A percentile compares a stretch with the other conserved stretches of the same genome.
Conservation (phyloP, 2,888 invertebrate species). For the Melieria picta region DNA sequence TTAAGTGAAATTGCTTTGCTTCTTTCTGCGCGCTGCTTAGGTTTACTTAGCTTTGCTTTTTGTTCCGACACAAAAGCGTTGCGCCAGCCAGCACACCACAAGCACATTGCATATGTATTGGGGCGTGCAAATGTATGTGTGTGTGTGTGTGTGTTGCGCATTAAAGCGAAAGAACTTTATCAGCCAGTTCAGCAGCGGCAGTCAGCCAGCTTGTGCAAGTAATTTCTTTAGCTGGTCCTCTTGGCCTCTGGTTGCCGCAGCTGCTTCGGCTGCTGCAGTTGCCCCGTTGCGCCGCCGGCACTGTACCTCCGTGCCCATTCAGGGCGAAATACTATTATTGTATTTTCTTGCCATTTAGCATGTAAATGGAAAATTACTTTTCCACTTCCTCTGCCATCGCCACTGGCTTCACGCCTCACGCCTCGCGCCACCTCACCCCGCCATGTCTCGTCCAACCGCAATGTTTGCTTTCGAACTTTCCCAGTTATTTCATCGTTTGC, state of each 20-base stretch:
- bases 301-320: too few relatives aligned
- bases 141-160: not conserved
- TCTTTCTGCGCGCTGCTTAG: too few relatives aligned
- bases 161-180: not conserved
- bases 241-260: too few relatives aligned
- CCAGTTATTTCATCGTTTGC: not conserved
- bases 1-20: too few relatives aligned
- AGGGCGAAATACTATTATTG: not conserved
- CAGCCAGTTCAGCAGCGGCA: not conserved
- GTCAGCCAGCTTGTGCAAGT: too few relatives aligned
- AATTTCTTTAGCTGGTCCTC: too few relatives aligned
- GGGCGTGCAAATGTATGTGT: not conserved
- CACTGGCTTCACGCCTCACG: not conserved
- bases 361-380: slow-evolving; percentile 33
- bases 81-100: not conserved
- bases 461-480: slow-evolving; percentile 21
- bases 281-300: too few relatives aligned
- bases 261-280: too few relatives aligned
- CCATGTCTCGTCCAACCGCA: slow-evolving; percentile 8
- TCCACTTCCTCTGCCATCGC: slow-evolving; percentile 20
- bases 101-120: slow-evolving; percentile 2
- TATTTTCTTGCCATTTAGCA: slow-evolving; percentile 33
- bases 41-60: too few relatives aligned
- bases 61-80: not conserved
- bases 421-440: not conserved